Conservation (phyloP, 2,797 vertebrate species). For the Chaetodon trifasciatus region DNA sequence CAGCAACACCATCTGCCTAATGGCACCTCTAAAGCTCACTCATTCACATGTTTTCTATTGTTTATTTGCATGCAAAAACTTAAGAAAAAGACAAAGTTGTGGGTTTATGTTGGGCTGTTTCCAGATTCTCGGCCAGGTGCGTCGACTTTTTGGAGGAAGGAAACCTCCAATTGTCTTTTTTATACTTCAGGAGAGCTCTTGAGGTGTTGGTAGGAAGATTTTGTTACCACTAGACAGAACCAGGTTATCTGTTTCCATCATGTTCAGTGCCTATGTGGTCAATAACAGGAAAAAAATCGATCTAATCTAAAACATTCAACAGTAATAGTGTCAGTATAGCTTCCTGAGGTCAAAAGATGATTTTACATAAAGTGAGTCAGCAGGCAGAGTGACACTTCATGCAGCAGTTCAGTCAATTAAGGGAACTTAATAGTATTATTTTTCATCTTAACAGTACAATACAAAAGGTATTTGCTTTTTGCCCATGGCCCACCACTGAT, state of each 20-base stretch:
- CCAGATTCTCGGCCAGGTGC: too few species aligned
- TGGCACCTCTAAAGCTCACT: neutral
- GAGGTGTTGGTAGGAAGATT: neutral
- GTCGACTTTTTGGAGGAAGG: neutral
- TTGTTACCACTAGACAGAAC: neutral
- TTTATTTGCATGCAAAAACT: neutral
- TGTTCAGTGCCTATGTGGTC: slow-evolving; percentile 6
- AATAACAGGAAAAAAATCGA: too few species aligned
- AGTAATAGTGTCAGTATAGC: neutral
- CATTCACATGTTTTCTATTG: neutral
- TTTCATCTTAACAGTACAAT: neutral
- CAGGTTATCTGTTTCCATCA: neutral
- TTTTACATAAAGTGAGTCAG: too few species aligned
- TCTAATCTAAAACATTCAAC: neutral
- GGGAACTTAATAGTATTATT: too few species aligned
- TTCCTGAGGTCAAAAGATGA: neutral
- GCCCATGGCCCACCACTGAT: too few species aligned
- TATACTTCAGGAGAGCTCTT: neutral
- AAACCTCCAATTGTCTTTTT: neutral
- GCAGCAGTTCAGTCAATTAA: too few species aligned
- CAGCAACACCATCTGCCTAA: neutral
- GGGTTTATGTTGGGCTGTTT: neutral
- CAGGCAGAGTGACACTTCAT: too few species aligned
- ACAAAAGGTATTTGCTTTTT: neutral
- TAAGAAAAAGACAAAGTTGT: neutral